Base-by-base conservation (phyloP, 1,140 invertebrate species). In the Ooceraea biroi region DNA sequence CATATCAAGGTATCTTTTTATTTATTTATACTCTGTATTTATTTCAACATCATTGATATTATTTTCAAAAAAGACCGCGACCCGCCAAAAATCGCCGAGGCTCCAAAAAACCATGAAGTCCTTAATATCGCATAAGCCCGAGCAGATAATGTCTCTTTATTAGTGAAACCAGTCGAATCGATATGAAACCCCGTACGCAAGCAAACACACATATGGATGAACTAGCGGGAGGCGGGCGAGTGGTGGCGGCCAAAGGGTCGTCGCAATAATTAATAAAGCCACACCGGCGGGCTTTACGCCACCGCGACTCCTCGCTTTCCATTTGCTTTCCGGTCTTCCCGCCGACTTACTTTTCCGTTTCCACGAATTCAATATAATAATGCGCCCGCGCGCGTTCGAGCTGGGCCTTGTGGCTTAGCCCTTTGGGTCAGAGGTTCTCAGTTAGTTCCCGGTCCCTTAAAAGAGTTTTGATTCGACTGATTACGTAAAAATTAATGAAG, bases 301-400 rank as follows among this genome's bases (percentile, higher is more conserved):
- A 63, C 48, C 36, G 82, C 80, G 76, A 85, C 85, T 85, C 78
- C 84, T 90, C 84, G 84, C 85, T 86, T 87, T 77, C 76, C 61
- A 69, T 88, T 89, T 83, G 83, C 60, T 78, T 68, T 78, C 50
- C 74, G 68, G 55, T 80, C 82, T 87, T 91, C 82, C 63, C 50
- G 82, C 63, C 85, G 66, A 86, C 82, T 84, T 84, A 89, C 88
- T 87, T 89, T 88, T 84, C 83, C 86, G 84, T 92, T 91, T 92
- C 90, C 86, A 84, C 85, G 90, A 88, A 91, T 92, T 93, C 91
- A 88, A 92, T 93, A 92, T 91, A 92, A 92, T 92, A 92, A 91
- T 90, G 78, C 71, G n/a, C 69, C 48, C 61, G 14, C 60, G n/a
- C 41, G 25, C 0, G 44, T 3, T 57, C 27, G 1, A 48, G 41